Evolutionary conservation across 2,113 vertebrate species (phyloP).

Genomic region (Gymnocephalus cernua): DNA sequence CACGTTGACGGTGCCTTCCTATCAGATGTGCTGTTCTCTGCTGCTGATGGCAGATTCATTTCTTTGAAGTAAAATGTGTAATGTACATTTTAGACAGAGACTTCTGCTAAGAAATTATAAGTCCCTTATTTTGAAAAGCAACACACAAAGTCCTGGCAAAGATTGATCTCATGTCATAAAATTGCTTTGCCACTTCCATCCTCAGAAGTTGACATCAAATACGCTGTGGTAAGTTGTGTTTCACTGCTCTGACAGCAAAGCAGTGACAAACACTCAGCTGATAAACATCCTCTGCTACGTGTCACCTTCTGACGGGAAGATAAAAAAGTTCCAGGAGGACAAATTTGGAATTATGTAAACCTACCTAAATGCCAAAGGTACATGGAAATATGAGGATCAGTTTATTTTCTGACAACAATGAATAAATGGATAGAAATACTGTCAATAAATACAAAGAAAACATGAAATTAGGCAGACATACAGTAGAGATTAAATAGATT

Average conservation of each 20-base stretch:
- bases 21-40: background rate
- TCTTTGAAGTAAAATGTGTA: background rate
- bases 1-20: background rate
- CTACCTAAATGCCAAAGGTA: background rate
- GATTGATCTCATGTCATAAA: constrained; percentile 58
- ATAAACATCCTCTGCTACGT: constrained; percentile 59
- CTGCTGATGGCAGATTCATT: background rate
- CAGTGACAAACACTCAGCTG: constrained; percentile 57
- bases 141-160: constrained; percentile 20
- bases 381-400: background rate
- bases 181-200: constrained; percentile 53
- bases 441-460: background rate
- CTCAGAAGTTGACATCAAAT: constrained; percentile 70
- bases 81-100: background rate
- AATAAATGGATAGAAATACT: background rate
- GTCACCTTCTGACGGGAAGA: constrained; percentile 60
- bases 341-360: constrained; percentile 40
- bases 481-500: background rate
- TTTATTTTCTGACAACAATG: background rate
- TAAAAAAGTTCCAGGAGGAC: constrained; percentile 35
- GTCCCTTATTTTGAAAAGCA: constrained; percentile 13
- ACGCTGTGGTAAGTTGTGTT: constrained; percentile 34
- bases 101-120: constrained; percentile 25
- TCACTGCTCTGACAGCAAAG: constrained; percentile 69
- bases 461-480: background rate